Evolutionary conservation across 2,113 vertebrate genomes (phyloP).

Genomic region (Thunnus maccoyii): DNA sequence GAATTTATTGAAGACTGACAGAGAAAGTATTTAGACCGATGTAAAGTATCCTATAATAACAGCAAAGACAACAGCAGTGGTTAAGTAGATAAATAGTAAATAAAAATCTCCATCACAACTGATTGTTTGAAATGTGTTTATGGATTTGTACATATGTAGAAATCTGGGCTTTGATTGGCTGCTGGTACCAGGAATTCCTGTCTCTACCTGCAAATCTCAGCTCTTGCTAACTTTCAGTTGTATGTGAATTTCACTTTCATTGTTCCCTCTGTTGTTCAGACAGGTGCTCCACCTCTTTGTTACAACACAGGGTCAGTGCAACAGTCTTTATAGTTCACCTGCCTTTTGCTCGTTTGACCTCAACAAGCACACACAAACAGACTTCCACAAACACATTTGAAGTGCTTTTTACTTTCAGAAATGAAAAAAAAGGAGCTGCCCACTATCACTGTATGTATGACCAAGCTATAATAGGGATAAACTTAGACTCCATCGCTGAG

Average conservation of each 20-base stretch:
- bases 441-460: neutral
- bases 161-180: neutral
- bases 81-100: no score
- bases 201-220: no score
- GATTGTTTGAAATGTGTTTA: neutral
- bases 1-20: neutral
- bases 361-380: neutral
- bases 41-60: no score
- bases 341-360: neutral
- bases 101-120: neutral
- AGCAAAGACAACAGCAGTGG: no score
- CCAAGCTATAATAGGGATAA: neutral
- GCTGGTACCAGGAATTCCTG: no score
- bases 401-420: neutral
- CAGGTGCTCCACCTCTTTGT: neutral
- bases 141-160: neutral
- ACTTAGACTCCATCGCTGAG: neutral
- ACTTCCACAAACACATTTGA: neutral
- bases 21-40: neutral
- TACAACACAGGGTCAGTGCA: neutral
- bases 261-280: neutral
- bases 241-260: neutral
- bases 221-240: neutral
- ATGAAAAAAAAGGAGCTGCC: neutral
- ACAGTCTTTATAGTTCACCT: neutral